phyloP scores from a whole-genome alignment of 2,113 vertebrate species.

The Scolopax mira region DNA sequence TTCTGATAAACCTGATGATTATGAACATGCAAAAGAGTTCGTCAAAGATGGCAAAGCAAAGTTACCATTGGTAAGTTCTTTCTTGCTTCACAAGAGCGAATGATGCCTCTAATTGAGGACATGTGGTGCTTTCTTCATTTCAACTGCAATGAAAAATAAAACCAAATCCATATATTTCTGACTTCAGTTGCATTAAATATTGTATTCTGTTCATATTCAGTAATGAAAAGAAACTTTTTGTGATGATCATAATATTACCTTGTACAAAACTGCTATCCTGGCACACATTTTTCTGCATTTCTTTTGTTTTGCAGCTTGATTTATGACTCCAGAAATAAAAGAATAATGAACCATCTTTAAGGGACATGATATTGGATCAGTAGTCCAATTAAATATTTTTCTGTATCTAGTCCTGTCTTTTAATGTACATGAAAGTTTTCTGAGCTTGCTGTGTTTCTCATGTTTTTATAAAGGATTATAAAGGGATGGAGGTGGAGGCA shows the following conservation, averaged over 20 bases:
- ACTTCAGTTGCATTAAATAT: not conserved
- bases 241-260: not conserved
- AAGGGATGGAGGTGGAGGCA: not conserved
- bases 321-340: not conserved
- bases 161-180: not conserved
- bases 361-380: not conserved
- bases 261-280: not conserved
- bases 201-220: not conserved
- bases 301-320: not conserved
- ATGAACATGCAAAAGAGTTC: constrained; percentile 74
- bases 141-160: not conserved
- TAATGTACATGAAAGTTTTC: not conserved
- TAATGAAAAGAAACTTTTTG: not conserved
- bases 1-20: constrained; percentile 75
- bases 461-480: not conserved
- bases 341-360: not conserved
- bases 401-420: not conserved
- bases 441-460: not conserved
- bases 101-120: not conserved
- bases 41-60: constrained; percentile 71
- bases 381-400: not conserved
- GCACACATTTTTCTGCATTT: not conserved
- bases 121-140: not conserved
- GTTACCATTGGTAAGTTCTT: constrained; percentile 74
- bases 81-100: not conserved